Evolutionary conservation across 2,888 invertebrate genomes (phyloP).

Genomic region (Cylloceria caligata): DNA sequence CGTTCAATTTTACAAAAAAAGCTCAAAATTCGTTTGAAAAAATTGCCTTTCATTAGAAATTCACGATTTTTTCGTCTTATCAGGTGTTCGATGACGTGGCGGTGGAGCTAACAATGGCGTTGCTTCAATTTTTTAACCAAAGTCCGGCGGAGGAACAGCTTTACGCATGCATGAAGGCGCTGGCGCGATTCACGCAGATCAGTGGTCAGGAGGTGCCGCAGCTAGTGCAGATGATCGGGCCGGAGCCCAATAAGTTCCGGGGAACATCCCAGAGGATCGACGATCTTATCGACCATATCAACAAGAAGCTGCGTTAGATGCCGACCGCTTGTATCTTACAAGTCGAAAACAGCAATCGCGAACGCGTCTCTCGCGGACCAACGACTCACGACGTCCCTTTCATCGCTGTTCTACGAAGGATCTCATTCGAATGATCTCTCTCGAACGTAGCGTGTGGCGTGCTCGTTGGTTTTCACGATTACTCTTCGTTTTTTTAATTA

Average conservation of each 20-base stretch:
- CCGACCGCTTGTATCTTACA: slow-evolving; percentile 5
- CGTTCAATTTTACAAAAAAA: not conserved
- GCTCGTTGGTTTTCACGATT: slow-evolving; percentile 40
- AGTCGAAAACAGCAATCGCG: not conserved
- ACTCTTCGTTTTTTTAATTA: slow-evolving; percentile 21
- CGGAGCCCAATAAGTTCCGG: slow-evolving; percentile 92
- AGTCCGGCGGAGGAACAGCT: slow-evolving; percentile 93
- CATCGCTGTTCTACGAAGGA: not conserved
- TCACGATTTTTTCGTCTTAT: slow-evolving; percentile 12
- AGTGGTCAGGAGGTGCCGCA: slow-evolving; percentile 94
- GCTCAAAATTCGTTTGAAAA: slow-evolving; percentile 10
- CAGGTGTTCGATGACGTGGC: slow-evolving; percentile 98
- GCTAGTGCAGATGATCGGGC: slow-evolving; percentile 95
- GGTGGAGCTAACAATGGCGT: slow-evolving; percentile 95
- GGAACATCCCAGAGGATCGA: slow-evolving; percentile 93
- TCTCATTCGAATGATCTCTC: slow-evolving; percentile 7
- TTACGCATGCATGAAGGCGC: slow-evolving; percentile 91
- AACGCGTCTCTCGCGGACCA: slow-evolving; percentile 6
- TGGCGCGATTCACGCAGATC: slow-evolving; percentile 90
- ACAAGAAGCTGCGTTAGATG: slow-evolving; percentile 87
- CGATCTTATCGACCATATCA: slow-evolving; percentile 91
- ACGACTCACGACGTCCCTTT: not conserved
- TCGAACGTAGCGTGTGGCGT: slow-evolving; percentile 25
- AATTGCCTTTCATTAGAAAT: not conserved
- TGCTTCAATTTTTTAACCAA: slow-evolving; percentile 94